These are phyloP conservation scores for Agonopterix subpropinquella DNA, from an alignment of 2,888 invertebrate genomes.

Conservation along the genomic window DNA sequence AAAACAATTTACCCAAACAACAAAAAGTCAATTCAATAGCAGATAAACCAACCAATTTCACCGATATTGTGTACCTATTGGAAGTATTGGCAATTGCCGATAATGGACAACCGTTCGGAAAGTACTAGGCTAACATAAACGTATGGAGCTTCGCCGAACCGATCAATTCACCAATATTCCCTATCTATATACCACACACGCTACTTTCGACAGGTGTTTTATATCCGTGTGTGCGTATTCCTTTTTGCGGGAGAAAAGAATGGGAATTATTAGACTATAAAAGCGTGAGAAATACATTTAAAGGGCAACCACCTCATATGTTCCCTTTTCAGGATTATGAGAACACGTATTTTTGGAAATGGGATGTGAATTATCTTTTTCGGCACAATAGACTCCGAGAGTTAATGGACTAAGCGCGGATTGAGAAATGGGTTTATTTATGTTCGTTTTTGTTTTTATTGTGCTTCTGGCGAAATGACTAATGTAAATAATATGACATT, in stretches of 20 bases:
- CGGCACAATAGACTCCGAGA: neutral
- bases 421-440: too few species aligned
- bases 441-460: too few species aligned
- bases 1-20: too few species aligned
- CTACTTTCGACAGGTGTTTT: neutral
- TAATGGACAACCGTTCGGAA: slow-evolving; percentile 68
- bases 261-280: too few species aligned
- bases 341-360: neutral
- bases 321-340: neutral
- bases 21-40: too few species aligned
- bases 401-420: too few species aligned
- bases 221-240: neutral
- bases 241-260: neutral
- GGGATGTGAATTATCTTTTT: neutral
- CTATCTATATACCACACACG: slow-evolving; percentile 2
- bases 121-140: slow-evolving; percentile 51
- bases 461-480: too few species aligned
- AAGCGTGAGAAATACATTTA: neutral
- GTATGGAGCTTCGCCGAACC: slow-evolving; percentile 48
- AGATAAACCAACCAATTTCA: neutral
- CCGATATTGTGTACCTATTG: slow-evolving; percentile 20
- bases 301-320: neutral
- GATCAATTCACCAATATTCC: slow-evolving; percentile 46
- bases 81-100: slow-evolving; percentile 62
- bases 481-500: too few species aligned